A percentile compares a stretch with the other conserved stretches of the same genome.
These are phyloP conservation scores for Euplexia lucipara DNA, from an alignment of 2,888 invertebrate species.

Conservation along the genomic window DNA sequence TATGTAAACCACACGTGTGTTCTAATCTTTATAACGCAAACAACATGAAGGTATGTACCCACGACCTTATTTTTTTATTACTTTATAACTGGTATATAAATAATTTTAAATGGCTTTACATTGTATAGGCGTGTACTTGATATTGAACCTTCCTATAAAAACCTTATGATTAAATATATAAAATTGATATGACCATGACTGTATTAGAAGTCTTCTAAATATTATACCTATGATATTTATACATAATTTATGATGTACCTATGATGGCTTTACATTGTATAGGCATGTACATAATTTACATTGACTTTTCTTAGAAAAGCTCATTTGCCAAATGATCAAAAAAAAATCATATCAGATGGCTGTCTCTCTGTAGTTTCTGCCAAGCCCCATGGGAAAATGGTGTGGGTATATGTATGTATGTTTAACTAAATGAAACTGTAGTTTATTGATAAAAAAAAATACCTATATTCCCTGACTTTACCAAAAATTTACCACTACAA, in stretches of 20 bases:
- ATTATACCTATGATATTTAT: too few species aligned
- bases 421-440: neutral
- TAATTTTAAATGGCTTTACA: constrained; percentile 38
- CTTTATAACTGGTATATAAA: constrained; percentile 11
- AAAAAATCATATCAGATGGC: too few species aligned
- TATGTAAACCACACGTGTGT: constrained; percentile 17
- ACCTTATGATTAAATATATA: constrained; percentile 14
- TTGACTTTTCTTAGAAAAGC: constrained; percentile 18
- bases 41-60: neutral
- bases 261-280: constrained; percentile 38
- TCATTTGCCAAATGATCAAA: too few species aligned
- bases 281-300: constrained; percentile 7
- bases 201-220: too few species aligned
- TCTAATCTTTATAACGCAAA: constrained; percentile 5
- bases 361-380: too few species aligned
- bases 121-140: constrained; percentile 22
- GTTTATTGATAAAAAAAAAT: neutral
- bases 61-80: neutral
- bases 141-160: constrained; percentile 26
- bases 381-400: too few species aligned
- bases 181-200: constrained; percentile 16
- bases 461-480: constrained; percentile 1
- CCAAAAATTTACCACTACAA: constrained; percentile 9
- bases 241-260: too few species aligned
- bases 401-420: too few species aligned